Evolutionary conservation across 2,797 vertebrate genomes (phyloP).

Genomic region (Neosalanx taihuensis): DNA sequence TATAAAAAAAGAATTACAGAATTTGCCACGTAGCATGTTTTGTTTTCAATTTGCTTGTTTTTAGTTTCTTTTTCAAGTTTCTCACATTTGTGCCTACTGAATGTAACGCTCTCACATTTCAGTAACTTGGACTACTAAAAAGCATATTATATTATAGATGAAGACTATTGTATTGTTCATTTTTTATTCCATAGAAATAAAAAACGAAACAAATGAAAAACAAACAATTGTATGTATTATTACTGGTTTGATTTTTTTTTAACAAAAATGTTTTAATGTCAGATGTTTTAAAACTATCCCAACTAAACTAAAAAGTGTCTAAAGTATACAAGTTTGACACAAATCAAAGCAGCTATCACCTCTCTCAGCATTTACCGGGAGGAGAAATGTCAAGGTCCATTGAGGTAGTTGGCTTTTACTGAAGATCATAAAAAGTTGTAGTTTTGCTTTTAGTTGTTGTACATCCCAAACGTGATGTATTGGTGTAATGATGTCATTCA

Average conservation of each 20-base stretch:
- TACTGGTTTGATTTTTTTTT: neutral
- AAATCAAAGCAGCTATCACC: too few relatives aligned
- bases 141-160: conserved; percentile 19
- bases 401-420: too few relatives aligned
- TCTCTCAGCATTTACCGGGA: too few relatives aligned
- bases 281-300: neutral
- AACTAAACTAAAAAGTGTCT: neutral
- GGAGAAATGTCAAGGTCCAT: too few relatives aligned
- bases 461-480: too few relatives aligned
- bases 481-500: too few relatives aligned
- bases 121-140: conserved; percentile 3
- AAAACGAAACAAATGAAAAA: conserved; percentile 36
- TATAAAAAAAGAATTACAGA: neutral
- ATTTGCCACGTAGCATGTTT: neutral
- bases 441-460: too few relatives aligned
- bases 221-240: neutral
- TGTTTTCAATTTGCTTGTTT: neutral
- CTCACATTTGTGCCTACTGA: neutral
- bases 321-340: too few relatives aligned
- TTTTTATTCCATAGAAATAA: conserved; percentile 39
- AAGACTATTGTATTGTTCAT: neutral
- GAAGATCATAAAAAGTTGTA: too few relatives aligned
- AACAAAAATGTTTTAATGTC: neutral
- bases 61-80: neutral
- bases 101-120: neutral